Percentiles rank a stretch among this genome's conserved stretches.
phyloP scores from a whole-genome alignment of 2,888 invertebrate species.

The Dynastes hyllus region DNA sequence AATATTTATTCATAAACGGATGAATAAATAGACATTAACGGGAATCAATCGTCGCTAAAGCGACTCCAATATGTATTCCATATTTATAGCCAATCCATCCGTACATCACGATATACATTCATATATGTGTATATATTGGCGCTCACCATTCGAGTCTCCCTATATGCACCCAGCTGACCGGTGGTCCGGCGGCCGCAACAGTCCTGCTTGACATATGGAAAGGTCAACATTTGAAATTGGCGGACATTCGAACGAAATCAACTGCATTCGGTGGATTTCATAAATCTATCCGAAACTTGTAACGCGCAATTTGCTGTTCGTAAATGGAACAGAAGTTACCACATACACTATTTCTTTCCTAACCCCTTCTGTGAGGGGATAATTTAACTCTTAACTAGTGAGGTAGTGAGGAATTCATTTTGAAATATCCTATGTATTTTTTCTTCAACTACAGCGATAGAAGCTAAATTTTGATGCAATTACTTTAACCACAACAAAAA shows the following conservation, averaged over 20 bases:
- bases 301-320: not conserved
- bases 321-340: not conserved
- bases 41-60: constrained; percentile 26
- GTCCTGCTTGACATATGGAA: constrained; percentile 28
- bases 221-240: constrained; percentile 35
- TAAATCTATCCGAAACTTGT: not conserved
- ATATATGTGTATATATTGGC: constrained; percentile 1
- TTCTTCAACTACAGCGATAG: too few relatives aligned
- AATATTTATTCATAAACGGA: constrained; percentile 40
- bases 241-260: constrained; percentile 25
- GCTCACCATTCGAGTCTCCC: constrained; percentile 2
- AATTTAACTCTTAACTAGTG: too few relatives aligned
- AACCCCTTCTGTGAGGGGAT: too few relatives aligned
- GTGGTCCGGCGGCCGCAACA: constrained; percentile 17
- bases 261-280: constrained; percentile 8
- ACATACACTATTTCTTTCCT: not conserved
- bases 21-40: constrained; percentile 40
- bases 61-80: constrained; percentile 26
- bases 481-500: too few relatives aligned
- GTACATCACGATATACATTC: not conserved
- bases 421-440: too few relatives aligned
- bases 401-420: too few relatives aligned
- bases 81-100: constrained; percentile 41
- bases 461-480: too few relatives aligned
- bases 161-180: constrained; percentile 1